phyloP scores from a whole-genome alignment of 2,113 vertebrate genomes.

The Anseranas semipalmata region DNA sequence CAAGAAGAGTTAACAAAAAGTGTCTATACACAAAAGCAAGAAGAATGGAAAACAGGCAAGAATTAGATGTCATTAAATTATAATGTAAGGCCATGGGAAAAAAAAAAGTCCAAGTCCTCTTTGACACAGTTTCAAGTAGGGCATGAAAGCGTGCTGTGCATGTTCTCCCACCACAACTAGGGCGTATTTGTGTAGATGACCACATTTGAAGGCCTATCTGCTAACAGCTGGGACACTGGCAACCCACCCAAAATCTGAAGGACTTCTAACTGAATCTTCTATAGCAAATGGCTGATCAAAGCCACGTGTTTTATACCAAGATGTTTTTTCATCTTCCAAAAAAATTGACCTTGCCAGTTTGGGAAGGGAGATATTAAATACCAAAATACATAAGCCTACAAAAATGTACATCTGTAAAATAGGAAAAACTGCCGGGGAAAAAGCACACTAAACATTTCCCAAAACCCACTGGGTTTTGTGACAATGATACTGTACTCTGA shows the following conservation, averaged over 20 bases:
- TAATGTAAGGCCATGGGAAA: not conserved
- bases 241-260: not conserved
- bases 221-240: not conserved
- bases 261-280: not conserved
- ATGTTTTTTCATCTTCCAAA: not conserved
- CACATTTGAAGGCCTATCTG: not conserved
- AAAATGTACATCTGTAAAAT: not conserved
- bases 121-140: not conserved
- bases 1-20: constrained; percentile 67
- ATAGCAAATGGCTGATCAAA: not conserved
- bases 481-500: not conserved
- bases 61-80: not conserved
- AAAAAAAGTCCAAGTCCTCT: not conserved
- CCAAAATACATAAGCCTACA: not conserved
- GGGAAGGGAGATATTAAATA: not conserved
- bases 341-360: not conserved
- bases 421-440: not conserved
- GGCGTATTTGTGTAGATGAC: not conserved
- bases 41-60: constrained; percentile 32
- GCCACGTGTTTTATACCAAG: accelerated
- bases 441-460: not conserved
- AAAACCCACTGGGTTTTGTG: not conserved
- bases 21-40: not conserved
- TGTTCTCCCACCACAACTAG: not conserved
- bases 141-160: not conserved